These are phyloP conservation scores for Lymantria monacha DNA, from an alignment of 2,888 invertebrate genomes.

Conservation along the genomic window DNA sequence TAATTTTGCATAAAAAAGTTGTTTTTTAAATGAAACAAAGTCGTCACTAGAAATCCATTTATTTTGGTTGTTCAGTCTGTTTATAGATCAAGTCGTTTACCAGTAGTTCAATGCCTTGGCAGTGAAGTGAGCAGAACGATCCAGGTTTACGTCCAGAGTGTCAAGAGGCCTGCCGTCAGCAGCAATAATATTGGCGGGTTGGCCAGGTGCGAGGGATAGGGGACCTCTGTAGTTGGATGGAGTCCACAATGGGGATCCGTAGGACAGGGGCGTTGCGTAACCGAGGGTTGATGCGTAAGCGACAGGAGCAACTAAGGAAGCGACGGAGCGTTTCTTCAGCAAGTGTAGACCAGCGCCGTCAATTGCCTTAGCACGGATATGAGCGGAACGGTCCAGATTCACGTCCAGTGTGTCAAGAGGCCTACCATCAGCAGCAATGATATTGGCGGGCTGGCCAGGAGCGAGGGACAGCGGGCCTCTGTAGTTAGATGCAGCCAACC, in stretches of 20 bases:
- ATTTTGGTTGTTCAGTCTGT: too few relatives aligned
- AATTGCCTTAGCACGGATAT: conserved; percentile 57
- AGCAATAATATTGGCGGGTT: conserved; percentile 66
- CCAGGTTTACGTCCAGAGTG: conserved; percentile 69
- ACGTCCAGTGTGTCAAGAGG: conserved; percentile 71
- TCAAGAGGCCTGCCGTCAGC: conserved; percentile 70
- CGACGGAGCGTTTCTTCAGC: conserved; percentile 58
- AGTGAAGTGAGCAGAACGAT: conserved; percentile 61
- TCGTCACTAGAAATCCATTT: too few relatives aligned
- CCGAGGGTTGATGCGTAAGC: conserved; percentile 17
- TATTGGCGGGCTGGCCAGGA: conserved; percentile 69
- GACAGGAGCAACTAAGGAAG: conserved; percentile 31
- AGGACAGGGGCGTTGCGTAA: conserved; percentile 7
- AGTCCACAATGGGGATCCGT: conserved; percentile 18
- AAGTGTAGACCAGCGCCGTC: conserved; percentile 41
- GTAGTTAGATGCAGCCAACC: conserved; percentile 50
- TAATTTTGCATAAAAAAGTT: too few relatives aligned
- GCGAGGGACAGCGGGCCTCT: conserved; percentile 66
- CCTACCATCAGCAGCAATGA: conserved; percentile 65
- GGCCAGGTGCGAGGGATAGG: conserved; percentile 67
- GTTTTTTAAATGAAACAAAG: too few relatives aligned
- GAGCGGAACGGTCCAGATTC: conserved; percentile 66
- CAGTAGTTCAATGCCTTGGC: conserved; percentile 45
- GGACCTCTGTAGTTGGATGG: conserved; percentile 63
- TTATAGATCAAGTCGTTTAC: too few relatives aligned